Evolutionary conservation across 2,888 invertebrate species (phyloP), one percentile per base, ranked within the genome.

Genomic region (Meteorus colon): DNA sequence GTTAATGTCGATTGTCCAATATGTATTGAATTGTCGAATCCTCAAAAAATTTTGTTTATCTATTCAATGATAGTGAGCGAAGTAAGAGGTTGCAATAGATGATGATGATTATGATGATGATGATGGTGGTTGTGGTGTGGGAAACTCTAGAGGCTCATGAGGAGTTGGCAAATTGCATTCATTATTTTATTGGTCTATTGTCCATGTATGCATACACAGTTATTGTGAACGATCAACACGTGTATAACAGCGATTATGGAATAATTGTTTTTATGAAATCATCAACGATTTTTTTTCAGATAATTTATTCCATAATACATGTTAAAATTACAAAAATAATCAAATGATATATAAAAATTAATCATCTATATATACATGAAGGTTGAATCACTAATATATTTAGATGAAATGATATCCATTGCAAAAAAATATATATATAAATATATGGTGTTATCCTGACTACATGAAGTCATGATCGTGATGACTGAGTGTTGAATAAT

Each of bases 291-390:
- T 63, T 51, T 45, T 51, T 59, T 70, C 24, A 19, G 16, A 51
- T 70, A 4, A 59, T n/a, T 55, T 37, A 8, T 2, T 19, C n/a
- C 24, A 19, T 51, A n/a, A 55, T 78, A 81, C 59, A 73, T 80
- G 79, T 79, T 81, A 66, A 78, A 82, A 77, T 80, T 79, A 81
- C 80, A 81, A 79, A 81, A 78, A 74, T 83, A 83, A 84, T 84
- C 83, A 83, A 84, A 84, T 77, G 78, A 80, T 81, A 80, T 73
- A 68, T 78, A 69, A 72, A 73, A 74, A 59, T 51, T 66, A 72
- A 48, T 48, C 59, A 59, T 48, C 73, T 60, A 73, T 37, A 71
- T 71, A 71, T 60, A 72, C 24, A 34, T n/a, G 67, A 68, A 62
- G n/a, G 19, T 62, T 16, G 16, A 59, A 37, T 29, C 27, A 60